Evolutionary conservation across 2,888 invertebrate genomes (phyloP).

Genomic region (Agrotis segetum): DNA sequence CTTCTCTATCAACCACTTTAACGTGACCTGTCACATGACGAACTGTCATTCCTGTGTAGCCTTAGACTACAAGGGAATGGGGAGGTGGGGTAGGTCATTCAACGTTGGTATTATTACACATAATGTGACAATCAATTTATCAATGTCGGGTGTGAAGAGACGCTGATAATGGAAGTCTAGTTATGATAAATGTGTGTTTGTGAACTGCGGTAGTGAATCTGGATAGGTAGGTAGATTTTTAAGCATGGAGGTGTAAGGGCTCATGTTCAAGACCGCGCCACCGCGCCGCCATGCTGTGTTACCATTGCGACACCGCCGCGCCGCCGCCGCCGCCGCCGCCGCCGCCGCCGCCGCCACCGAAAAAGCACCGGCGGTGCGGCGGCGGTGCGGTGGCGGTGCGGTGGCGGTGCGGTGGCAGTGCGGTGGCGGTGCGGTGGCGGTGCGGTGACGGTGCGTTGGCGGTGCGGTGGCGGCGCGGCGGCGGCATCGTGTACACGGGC

Average conservation of each 20-base stretch:
- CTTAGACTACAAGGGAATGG: not conserved
- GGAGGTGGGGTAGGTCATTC: not conserved
- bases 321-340: too few relatives aligned
- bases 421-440: too few relatives aligned
- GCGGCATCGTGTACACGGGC: too few relatives aligned
- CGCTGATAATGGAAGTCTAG: conserved; percentile 47
- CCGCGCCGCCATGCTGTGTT: too few relatives aligned
- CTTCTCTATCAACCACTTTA: conserved; percentile 32
- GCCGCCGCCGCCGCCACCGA: too few relatives aligned
- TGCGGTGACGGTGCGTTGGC: too few relatives aligned
- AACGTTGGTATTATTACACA: conserved; percentile 35
- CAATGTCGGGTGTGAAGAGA: conserved; percentile 43
- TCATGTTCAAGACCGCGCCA: too few relatives aligned
- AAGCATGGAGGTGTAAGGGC: not conserved
- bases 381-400: too few relatives aligned
- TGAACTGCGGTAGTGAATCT: conserved; percentile 33
- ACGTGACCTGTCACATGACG: not conserved
- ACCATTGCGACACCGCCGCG: too few relatives aligned
- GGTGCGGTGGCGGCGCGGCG: too few relatives aligned
- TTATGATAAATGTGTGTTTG: conserved; percentile 56
- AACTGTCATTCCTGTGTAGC: not conserved
- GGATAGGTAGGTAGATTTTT: conserved; percentile 5
- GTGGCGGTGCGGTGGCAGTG: too few relatives aligned
- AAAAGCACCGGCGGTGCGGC: too few relatives aligned
- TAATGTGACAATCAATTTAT: conserved; percentile 52